phyloP scores from a whole-genome alignment of 2,888 invertebrate species.

The Tiliacea aurago region DNA sequence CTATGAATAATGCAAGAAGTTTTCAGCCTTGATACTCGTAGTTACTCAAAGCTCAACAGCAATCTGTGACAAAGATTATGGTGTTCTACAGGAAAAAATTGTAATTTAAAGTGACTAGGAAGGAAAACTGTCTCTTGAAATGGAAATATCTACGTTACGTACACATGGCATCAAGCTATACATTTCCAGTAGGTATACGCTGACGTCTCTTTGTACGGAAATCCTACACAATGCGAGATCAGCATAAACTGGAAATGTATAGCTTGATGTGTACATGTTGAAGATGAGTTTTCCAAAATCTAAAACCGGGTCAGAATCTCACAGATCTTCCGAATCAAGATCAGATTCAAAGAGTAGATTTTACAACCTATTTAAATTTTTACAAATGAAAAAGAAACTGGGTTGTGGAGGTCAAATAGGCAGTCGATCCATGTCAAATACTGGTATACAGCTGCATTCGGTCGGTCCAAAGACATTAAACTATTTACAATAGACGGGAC shows the following conservation, averaged over 20 bases:
- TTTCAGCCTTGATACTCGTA: neutral
- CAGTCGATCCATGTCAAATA: neutral
- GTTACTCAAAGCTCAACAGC: neutral
- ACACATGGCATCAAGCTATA: too few relatives aligned
- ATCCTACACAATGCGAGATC: too few relatives aligned
- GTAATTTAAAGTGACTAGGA: neutral
- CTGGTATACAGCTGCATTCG: neutral
- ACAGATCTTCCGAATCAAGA: neutral
- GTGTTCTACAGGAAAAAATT: neutral
- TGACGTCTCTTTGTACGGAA: too few relatives aligned
- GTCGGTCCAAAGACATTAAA: too few relatives aligned
- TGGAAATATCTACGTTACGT: neutral
- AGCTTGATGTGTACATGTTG: neutral
- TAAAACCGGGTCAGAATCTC: neutral
- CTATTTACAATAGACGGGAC: too few relatives aligned
- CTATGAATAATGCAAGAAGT: constrained; percentile 11
- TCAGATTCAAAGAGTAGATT: too few relatives aligned
- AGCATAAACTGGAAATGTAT: too few relatives aligned
- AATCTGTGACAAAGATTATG: neutral
- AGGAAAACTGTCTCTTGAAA: neutral
- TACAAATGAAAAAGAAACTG: neutral
- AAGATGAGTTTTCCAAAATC: neutral
- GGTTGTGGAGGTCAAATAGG: neutral
- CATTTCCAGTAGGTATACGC: too few relatives aligned
- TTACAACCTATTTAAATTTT: neutral